A percentile compares a stretch with the other conserved stretches of the same genome.
phyloP scores from a whole-genome alignment of 2,888 invertebrate species.

The Cephus runcator region DNA sequence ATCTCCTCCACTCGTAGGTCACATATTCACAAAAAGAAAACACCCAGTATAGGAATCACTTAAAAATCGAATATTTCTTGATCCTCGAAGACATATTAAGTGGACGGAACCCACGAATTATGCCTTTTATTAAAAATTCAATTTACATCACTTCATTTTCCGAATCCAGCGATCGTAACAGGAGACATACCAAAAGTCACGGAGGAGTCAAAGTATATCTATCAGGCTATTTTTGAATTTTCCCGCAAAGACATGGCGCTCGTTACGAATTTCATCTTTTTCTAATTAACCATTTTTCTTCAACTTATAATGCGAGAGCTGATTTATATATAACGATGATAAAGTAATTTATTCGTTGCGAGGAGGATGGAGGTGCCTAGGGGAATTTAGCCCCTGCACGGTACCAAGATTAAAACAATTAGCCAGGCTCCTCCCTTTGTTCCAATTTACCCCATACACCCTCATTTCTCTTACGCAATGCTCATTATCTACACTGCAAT shows the following conservation, averaged over 20 bases:
- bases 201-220: too few species aligned
- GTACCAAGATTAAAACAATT: conserved; percentile 22
- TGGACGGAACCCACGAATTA: too few species aligned
- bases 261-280: background rate
- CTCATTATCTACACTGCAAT: background rate
- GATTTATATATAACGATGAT: conserved; percentile 14
- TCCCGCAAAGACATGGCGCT: too few species aligned
- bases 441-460: conserved; percentile 10
- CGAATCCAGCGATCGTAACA: too few species aligned
- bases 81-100: too few species aligned
- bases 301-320: background rate
- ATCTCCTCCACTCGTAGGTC: too few species aligned
- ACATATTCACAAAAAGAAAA: too few species aligned
- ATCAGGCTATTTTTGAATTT: background rate
- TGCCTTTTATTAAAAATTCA: too few species aligned
- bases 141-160: too few species aligned
- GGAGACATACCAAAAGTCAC: background rate
- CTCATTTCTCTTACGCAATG: background rate
- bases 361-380: background rate
- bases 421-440: conserved; percentile 6
- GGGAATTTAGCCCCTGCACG: conserved; percentile 5
- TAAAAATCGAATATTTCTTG: too few species aligned
- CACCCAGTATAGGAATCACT: too few species aligned
- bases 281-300: background rate
- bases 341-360: conserved; percentile 16